Evolutionary conservation across 1,140 invertebrate species (phyloP).

Genomic region (Pseudomyrmex cubaensis): DNA sequence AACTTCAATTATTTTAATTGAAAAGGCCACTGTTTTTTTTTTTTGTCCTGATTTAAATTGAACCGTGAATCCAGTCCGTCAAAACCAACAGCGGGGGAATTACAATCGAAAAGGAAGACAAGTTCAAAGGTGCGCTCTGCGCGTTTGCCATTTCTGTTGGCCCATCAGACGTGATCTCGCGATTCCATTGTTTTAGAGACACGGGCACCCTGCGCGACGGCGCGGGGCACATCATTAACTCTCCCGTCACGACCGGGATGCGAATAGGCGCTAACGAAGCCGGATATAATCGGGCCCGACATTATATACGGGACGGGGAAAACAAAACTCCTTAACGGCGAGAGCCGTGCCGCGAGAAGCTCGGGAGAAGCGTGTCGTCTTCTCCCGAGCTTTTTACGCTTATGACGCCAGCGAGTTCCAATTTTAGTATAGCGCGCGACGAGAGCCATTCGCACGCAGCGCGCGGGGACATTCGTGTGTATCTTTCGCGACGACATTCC

Average conservation of each 20-base stretch:
- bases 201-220: no score
- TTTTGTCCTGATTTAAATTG: no score
- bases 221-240: background rate
- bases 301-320: conserved; percentile 17
- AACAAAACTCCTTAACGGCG: conserved; percentile 30
- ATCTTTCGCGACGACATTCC: conserved; percentile 72
- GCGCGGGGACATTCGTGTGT: conserved; percentile 53
- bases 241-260: background rate
- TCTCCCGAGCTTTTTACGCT: conserved; percentile 64
- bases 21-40: no score
- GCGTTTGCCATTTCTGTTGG: background rate
- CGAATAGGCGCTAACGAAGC: conserved; percentile 1
- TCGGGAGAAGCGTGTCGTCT: background rate
- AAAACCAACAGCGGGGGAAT: no score
- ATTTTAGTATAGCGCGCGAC: conserved; percentile 69
- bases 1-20: no score
- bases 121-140: no score
- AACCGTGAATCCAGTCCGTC: no score
- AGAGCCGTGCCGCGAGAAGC: background rate
- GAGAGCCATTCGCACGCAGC: conserved; percentile 1
- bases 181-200: conserved; percentile 3
- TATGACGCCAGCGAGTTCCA: conserved; percentile 70
- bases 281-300: conserved; percentile 8
- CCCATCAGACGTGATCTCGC: background rate
- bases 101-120: no score